Evolutionary conservation across 1,140 invertebrate genomes (phyloP), one percentile per base, ranked within the genome.

Genomic region (Achatina immaculata): DNA sequence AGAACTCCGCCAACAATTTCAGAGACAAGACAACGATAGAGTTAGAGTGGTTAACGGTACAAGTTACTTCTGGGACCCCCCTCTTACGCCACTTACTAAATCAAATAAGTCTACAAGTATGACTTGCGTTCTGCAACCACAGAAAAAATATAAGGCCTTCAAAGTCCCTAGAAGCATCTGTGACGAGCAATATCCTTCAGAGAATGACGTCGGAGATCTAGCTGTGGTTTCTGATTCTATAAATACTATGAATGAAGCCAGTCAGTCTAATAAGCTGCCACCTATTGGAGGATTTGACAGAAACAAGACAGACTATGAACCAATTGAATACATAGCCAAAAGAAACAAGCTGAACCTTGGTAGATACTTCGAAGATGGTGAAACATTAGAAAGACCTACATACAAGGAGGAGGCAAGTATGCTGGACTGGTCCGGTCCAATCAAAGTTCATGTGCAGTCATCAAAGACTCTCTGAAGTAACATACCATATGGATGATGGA

Each of bases 251-350:
- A n/a, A 58, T 3, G 4, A 58, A 21, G 11, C 24, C n/a, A 68
- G 66, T 11, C 66, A 68, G 24, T 31, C 62, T 9, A 48, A 28
- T 16, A 19, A n/a, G 34, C 40, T 74, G 19, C 72, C 72, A 19
- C 40, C 48, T 31, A 55, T 31, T 38, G 28, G 14, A 19, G 71
- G 42, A 16, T 14, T 75, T 21, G 73, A 75, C 48, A 38, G 73
- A 31, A 55, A 75, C 38, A 24, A 55, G 48, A 75, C 73, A 58
- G 73, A 75, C 28, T 75, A 75, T 28, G 73, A 75, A 66, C 62
- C 62, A 14, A 71, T 79, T 71, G 62, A 51, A 40, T 45, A 11
- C 40, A 66, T 78, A 31, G 62, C 76, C 28, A 68, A 43, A 31
- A 65, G 62, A 7, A 65, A 68, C 31, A 78, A 68, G 55, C 38